Percentiles rank a stretch among this genome's conserved stretches.
phyloP scores from a whole-genome alignment of 1,140 invertebrate genomes.

The Battus philenor region DNA sequence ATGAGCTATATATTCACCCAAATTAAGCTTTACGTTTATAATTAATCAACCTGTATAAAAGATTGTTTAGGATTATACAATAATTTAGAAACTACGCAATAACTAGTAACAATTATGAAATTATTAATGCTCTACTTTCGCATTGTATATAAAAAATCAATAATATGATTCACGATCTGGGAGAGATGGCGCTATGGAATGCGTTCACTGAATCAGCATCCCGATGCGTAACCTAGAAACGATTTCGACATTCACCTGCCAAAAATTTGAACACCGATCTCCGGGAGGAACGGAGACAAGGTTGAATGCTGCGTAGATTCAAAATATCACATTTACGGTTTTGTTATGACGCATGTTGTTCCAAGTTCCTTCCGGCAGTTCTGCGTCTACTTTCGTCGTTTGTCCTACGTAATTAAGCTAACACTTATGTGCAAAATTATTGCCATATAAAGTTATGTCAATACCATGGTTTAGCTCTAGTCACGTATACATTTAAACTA shows the following conservation, averaged over 20 bases:
- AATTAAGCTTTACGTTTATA: too few species aligned
- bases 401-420: conserved; percentile 23
- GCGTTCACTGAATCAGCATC: conserved; percentile 16
- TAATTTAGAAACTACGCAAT: too few species aligned
- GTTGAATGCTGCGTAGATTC: conserved; percentile 5
- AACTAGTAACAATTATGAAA: too few species aligned
- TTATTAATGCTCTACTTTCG: too few species aligned
- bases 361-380: conserved; percentile 28
- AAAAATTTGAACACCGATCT: conserved; percentile 5
- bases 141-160: background rate
- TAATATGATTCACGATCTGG: conserved; percentile 14
- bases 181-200: conserved; percentile 17
- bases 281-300: conserved; percentile 1
- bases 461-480: too few species aligned
- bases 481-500: too few species aligned
- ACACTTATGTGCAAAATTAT: conserved; percentile 23
- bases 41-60: too few species aligned
- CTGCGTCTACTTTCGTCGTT: conserved; percentile 43
- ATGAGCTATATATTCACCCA: too few species aligned
- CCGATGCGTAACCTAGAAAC: conserved; percentile 27
- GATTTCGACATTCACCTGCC: conserved; percentile 23
- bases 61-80: too few species aligned
- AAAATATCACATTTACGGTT: conserved; percentile 18
- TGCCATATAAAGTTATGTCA: conserved; percentile 27
- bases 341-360: conserved; percentile 48